Percentiles rank a stretch among this genome's conserved stretches.
Evolutionary conservation across 2,888 invertebrate species (phyloP).

Genomic region (Glaucopsyche alexis): DNA sequence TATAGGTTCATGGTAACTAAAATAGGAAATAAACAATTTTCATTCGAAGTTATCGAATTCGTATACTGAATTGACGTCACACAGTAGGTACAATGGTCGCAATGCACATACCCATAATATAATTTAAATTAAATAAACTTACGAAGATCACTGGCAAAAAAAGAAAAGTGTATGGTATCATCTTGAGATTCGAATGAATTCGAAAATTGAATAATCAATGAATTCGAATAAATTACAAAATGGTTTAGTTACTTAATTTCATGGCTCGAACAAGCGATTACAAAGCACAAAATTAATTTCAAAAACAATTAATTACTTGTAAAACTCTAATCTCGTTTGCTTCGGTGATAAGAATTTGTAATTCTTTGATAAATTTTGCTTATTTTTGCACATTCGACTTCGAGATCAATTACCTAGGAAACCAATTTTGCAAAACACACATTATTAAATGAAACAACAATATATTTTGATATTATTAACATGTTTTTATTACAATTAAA

Average conservation of each 20-base stretch:
- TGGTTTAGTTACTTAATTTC: background rate
- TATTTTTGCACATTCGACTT: too few species aligned
- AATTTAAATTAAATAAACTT: background rate
- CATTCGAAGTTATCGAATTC: too few species aligned
- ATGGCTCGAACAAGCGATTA: background rate
- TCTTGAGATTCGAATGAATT: background rate
- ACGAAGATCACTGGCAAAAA: background rate
- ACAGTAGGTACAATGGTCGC: too few species aligned
- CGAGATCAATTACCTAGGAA: too few species aligned
- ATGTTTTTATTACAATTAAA: conserved; percentile 48
- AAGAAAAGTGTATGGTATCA: background rate
- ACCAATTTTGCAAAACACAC: too few species aligned
- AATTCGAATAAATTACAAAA: background rate
- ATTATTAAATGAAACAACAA: background rate
- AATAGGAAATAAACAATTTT: too few species aligned
- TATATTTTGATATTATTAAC: conserved; percentile 61
- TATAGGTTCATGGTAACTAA: too few species aligned
- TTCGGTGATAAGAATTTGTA: background rate
- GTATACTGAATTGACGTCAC: too few species aligned
- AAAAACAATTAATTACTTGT: background rate
- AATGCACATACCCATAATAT: too few species aligned
- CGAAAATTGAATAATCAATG: background rate
- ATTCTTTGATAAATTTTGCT: too few species aligned
- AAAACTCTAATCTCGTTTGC: background rate
- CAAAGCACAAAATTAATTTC: background rate